Conservation (phyloP, 2,113 vertebrate genomes). For the Mobula hypostoma region DNA sequence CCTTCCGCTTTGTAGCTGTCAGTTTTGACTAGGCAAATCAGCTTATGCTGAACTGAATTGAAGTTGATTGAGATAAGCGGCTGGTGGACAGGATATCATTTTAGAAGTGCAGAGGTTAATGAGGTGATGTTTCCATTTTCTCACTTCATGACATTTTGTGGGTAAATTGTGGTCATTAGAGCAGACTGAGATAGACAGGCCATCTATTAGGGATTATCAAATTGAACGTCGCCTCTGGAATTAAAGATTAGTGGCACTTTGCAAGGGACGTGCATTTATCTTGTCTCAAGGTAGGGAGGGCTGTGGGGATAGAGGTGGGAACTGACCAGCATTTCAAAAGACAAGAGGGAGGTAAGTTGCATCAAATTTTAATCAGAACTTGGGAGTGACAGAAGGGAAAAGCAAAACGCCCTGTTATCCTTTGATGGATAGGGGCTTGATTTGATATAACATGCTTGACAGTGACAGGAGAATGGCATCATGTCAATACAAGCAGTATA, state of each 20-base stretch:
- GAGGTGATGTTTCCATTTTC: background rate
- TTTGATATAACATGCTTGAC: background rate
- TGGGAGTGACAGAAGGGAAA: background rate
- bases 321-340: background rate
- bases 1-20: background rate
- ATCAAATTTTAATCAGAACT: background rate
- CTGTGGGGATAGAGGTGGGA: background rate
- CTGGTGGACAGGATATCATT: background rate
- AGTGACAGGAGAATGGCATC: background rate
- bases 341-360: background rate
- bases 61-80: background rate
- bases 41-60: background rate
- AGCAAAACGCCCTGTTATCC: background rate
- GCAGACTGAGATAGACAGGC: background rate
- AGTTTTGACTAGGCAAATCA: constrained; percentile 4
- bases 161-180: background rate
- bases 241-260: background rate
- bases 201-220: background rate
- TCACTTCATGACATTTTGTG: background rate
- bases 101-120: background rate
- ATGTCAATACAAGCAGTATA: background rate
- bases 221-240: background rate
- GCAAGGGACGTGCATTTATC: background rate
- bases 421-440: background rate
- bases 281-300: background rate